Conservation (phyloP, 2,113 vertebrate species). For the Falcunculus frontatus region DNA sequence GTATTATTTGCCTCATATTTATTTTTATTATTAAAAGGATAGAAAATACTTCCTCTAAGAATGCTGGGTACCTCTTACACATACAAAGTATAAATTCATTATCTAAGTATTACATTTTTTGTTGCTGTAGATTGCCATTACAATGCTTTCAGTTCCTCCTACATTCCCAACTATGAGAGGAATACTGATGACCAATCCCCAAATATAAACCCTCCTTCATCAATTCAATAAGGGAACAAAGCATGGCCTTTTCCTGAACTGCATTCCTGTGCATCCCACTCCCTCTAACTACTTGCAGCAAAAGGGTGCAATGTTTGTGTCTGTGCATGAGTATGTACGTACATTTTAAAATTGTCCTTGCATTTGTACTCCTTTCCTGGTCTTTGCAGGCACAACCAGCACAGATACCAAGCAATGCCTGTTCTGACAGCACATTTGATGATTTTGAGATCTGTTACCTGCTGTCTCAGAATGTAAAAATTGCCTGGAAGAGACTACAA, state of each 20-base stretch:
- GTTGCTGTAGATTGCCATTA: neutral
- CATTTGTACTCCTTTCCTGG: neutral
- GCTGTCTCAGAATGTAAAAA: neutral
- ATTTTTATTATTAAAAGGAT: neutral
- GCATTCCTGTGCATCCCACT: neutral
- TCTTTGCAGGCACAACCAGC: neutral
- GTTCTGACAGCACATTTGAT: neutral
- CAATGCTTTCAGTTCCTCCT: neutral
- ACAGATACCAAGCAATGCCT: neutral
- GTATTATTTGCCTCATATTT: neutral
- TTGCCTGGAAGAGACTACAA: neutral
- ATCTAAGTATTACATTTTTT: neutral
- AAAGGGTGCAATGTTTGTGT: neutral
- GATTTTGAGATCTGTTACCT: neutral
- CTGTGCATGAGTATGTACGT: fast-evolving
- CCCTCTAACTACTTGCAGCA: neutral
- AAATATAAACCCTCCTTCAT: neutral
- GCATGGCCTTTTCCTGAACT: neutral
- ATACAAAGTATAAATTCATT: neutral
- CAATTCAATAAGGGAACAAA: neutral
- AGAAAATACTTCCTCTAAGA: neutral
- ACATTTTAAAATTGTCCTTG: neutral
- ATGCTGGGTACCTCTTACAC: neutral
- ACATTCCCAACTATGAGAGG: neutral
- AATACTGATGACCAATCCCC: neutral